Base-by-base conservation (phyloP, 2,797 vertebrate species). In the Glyptemys insculpta region DNA sequence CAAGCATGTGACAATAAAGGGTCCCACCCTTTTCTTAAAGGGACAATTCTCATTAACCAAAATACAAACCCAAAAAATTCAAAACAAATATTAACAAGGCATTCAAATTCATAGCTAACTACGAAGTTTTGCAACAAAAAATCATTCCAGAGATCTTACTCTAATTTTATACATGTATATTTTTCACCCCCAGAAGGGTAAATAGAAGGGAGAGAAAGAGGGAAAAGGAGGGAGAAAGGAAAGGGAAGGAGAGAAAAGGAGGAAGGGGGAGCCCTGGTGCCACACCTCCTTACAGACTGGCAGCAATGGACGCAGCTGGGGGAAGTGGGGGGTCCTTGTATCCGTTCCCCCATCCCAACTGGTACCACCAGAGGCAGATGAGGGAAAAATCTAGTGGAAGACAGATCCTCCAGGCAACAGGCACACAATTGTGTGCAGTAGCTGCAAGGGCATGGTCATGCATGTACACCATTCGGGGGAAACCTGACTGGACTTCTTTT, bases 111-210 rank as follows among this genome's bases (percentile, higher is more conserved):
- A 53, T 65, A 87, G 92, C 54, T 25, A 86, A 50, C 72, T 4
- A 85, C 37, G 76, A 76, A 57, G 57, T 83, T 89, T 54, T 37
- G 25, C 23, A 86, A 79, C 7, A 27, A 79, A 91, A 94, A 85
- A 9, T 25, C 9, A 88, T 34, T 85, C 1, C 5, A 11, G 65
- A 18, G n/a, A 21, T 37, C 18, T 37, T 37, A 23, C 34, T 21
- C 65, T 37, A 68, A 37, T 68, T 68, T 68, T 37, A 68, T 21
- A 37, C n/a, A 37, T 68, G 18, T 21, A 68, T 68, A 65, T 37
- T 11, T 11, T 21, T 21, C 9, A 21, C 50, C 37, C 41, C 83
- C 57, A 41, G 79, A 95, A 83, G 0, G 2, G 7, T 27, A 85
- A 14, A 21, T 47, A 79, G 25, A 90, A 37, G 85, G 2, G 65